These are phyloP conservation scores for Tokudaia muenninki DNA, from an alignment of 2,797 vertebrate species.

Conservation along the genomic window DNA sequence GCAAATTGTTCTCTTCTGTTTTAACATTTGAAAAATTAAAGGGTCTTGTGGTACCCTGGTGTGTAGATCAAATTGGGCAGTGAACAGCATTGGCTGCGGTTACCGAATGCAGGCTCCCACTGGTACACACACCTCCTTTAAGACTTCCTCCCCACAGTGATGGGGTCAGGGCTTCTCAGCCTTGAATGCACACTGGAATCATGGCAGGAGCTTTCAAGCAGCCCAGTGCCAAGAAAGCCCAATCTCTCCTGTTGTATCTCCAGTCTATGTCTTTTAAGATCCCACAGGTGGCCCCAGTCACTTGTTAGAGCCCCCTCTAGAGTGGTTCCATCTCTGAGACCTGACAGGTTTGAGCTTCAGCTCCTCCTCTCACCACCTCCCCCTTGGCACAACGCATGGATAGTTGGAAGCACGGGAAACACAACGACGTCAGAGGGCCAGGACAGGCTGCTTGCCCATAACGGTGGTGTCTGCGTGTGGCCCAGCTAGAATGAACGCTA, in stretches of 20 bases:
- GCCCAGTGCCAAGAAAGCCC: neutral
- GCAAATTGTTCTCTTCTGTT: neutral
- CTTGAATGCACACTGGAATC: neutral
- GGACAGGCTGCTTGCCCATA: slow-evolving; percentile 9
- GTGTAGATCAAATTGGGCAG: neutral
- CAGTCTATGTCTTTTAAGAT: neutral
- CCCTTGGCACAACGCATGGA: neutral
- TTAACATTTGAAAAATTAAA: neutral
- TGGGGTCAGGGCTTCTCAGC: neutral
- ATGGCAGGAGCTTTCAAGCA: neutral
- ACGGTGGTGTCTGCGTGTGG: neutral
- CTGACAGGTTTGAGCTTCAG: slow-evolving; percentile 19
- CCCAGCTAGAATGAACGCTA: neutral
- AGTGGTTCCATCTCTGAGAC: neutral
- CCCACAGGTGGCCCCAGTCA: neutral
- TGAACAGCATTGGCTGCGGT: neutral
- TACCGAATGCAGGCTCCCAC: neutral
- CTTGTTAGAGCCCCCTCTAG: neutral
- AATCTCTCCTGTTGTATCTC: neutral
- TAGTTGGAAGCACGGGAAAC: neutral
- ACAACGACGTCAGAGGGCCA: neutral
- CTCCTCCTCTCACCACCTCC: neutral
- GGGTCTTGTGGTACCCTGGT: neutral
- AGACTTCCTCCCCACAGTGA: neutral
- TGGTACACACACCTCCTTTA: neutral